Conservation (phyloP, 2,113 vertebrate species). For the Coracopsis vasa region DNA sequence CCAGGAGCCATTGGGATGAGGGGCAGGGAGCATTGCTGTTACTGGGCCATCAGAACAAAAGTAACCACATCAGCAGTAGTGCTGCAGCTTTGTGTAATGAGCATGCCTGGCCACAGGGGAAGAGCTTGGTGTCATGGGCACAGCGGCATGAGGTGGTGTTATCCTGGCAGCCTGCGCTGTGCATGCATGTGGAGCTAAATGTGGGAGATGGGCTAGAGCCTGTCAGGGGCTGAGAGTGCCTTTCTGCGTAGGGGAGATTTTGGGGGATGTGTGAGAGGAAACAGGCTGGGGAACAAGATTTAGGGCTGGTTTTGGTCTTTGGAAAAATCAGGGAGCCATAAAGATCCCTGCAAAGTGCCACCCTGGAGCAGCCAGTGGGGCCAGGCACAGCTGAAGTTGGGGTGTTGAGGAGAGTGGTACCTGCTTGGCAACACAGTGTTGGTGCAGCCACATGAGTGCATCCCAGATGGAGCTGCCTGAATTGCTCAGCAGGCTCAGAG, state of each 20-base stretch:
- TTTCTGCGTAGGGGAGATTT: neutral
- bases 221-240: neutral
- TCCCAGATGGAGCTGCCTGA: neutral
- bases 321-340: neutral
- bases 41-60: neutral
- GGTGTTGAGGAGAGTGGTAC: neutral
- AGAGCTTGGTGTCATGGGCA: neutral
- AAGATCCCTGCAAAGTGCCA: neutral
- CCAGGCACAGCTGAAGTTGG: neutral
- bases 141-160: neutral
- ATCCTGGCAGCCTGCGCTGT: neutral
- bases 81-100: fast-evolving
- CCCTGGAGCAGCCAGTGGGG: neutral
- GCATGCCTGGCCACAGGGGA: neutral
- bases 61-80: neutral
- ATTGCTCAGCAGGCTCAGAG: neutral
- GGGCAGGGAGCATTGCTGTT: neutral
- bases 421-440: neutral
- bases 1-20: neutral
- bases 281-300: neutral
- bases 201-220: neutral
- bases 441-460: neutral
- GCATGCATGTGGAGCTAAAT: neutral
- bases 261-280: neutral
- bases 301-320: neutral